A percentile compares a stretch with the other conserved stretches of the same genome.
phyloP scores from a whole-genome alignment of 2,888 invertebrate genomes.

The Pammene aurita region DNA sequence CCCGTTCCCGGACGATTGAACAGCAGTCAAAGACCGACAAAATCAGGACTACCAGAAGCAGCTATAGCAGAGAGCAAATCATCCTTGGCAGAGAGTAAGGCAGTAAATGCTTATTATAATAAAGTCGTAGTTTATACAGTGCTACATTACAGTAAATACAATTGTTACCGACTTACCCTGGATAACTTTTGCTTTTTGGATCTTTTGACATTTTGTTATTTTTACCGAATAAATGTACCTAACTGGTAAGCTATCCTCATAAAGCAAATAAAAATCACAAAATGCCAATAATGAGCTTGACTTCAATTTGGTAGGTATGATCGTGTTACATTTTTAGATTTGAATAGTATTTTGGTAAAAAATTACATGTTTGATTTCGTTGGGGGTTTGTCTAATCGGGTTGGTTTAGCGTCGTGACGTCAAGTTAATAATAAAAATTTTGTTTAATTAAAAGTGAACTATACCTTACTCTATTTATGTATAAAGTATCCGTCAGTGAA shows the following conservation, averaged over 20 bases:
- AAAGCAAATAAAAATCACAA: conserved; percentile 6
- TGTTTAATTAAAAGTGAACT: too few relatives aligned
- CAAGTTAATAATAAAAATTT: background rate
- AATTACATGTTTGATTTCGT: conserved; percentile 16
- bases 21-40: too few relatives aligned
- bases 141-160: background rate
- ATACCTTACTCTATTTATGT: too few relatives aligned
- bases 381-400: conserved; percentile 3
- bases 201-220: conserved; percentile 19
- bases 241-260: background rate
- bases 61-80: too few relatives aligned
- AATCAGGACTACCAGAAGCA: too few relatives aligned
- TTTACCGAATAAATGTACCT: conserved; percentile 9
- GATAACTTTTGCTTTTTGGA: conserved; percentile 12
- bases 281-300: conserved; percentile 2
- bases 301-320: background rate
- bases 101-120: too few relatives aligned
- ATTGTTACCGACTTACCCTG: conserved; percentile 3
- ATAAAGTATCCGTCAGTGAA: background rate
- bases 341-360: background rate
- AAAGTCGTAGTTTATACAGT: too few relatives aligned
- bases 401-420: conserved; percentile 5
- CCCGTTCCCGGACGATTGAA: too few relatives aligned
- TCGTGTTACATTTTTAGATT: conserved; percentile 8
- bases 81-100: too few relatives aligned